Evolutionary conservation across 2,888 invertebrate genomes (phyloP), one percentile per base, ranked within the genome.

Genomic region (Scaptomyza cyrtandrae): DNA sequence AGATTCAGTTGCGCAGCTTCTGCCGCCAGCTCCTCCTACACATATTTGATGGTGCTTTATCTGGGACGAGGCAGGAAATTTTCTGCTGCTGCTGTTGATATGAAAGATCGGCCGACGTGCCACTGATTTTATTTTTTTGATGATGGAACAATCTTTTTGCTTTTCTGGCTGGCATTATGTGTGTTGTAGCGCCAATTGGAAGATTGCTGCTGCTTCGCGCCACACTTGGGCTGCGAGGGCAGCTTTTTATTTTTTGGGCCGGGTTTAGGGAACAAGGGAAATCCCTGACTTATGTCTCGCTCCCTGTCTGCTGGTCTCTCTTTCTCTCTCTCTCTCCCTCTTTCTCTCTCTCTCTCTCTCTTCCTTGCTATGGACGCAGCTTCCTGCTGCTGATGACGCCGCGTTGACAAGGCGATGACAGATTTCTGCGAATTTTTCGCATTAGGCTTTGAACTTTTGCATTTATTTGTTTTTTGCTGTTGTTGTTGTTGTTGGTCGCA

Each of bases 391-490:
- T 75, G 86, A 76, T 87, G 87, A 84, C 77, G 86, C 61, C 87
- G 70, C 79, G 86, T 88, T 88, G 90, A 89, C 89, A 90, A 84
- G 87, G 88, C 86, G 90, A 90, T 90, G 90, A 90, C 90, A 90
- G 90, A 90, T 90, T 90, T 90, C 90, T 78, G 83, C 89, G 90
- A 90, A 90, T 90, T 89, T 86, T 87, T 87, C 86, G 87, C 86
- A 80, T 86, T 86, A 88, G 83, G 84, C 87, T 86, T 86, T 86
- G 86, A 88, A 86, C 88, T 88, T 75, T 77, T 66, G 77, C 76
- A 84, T 75, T 74, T 80, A 66, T 76, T 78, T 75, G 75, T 70
- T 76, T 78, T 59, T 67, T 64, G 71, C 33, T 52, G 70, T 3
- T 54, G 53, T 14, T 46, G 60, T 48, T 58, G 59, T 35, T 53